Evolutionary conservation across 2,797 vertebrate species (phyloP), one percentile per base, ranked within the genome.

Genomic region (Parauchenoglanis punctatus): DNA sequence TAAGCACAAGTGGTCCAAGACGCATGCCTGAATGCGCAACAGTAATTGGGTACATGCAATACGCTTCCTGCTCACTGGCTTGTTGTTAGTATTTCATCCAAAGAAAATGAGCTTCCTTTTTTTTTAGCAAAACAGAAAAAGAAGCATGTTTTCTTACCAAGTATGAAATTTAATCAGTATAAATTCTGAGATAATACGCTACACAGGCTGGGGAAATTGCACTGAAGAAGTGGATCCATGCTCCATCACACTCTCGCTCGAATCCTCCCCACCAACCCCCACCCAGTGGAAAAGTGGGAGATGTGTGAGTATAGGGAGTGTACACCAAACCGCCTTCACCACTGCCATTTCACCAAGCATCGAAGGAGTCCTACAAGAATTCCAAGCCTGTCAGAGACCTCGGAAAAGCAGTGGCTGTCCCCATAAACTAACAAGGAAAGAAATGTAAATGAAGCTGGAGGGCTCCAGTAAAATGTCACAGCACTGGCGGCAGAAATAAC

Each of bases 101-200:
- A 85, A 18, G 73, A 83, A 87, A 84, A 87, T 67, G 72, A 87
- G 86, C 70, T 83, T 67, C 46, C 5, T 77, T 56, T 56, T 52
- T 28, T 54, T 61, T 13, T 49, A 49, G 63, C 81, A 67, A 82
- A 81, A 46, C 78, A 83, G 46, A 59, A 25, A 59, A 73, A 28
- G 78, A 81, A 73, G 31, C 61, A 59, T 82, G 67, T 70, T 86
- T 81, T 75, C 78, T n/a, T 73, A 75, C 78, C 13, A 52, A 65
- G 70, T 87, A 87, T 87, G 70, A 83, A 83, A 87, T 87, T 83
- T 84, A 78, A 84, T 87, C 86, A 84, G 72, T 67, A 31, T 77
- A 40, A 84, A 87, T 87, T 25, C 46, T 1, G 81, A 76, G 68
- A 76, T 83, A 87, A 83, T 87, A 83, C 35, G 81, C 82, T 63